These are phyloP conservation scores for Peromyscus maniculatus DNA, from an alignment of 2,113 vertebrate species.

Conservation along the genomic window DNA sequence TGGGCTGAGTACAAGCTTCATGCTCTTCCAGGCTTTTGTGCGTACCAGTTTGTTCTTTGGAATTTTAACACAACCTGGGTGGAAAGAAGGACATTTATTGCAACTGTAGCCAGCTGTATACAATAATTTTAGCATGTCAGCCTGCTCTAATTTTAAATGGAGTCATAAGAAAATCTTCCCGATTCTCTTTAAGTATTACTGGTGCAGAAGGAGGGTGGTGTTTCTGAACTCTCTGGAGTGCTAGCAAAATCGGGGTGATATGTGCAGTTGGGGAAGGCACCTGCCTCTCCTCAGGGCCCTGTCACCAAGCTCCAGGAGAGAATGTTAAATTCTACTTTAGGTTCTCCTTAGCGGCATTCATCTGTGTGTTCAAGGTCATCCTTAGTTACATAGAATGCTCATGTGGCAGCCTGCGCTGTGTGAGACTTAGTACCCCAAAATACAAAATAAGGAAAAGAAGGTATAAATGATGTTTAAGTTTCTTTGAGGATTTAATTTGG, in stretches of 20 bases:
- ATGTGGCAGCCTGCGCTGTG: not conserved
- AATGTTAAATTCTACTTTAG: not conserved
- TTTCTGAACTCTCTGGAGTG: not conserved
- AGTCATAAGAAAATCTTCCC: not conserved
- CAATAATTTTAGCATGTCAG: slow-evolving; percentile 49
- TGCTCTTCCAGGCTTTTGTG: not conserved
- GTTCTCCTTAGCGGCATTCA: not conserved
- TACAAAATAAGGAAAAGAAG: not conserved
- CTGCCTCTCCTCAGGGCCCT: not conserved
- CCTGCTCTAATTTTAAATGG: slow-evolving; percentile 18
- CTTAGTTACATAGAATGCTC: not conserved
- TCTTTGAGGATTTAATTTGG: not conserved
- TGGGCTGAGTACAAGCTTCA: not conserved
- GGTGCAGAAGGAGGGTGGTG: not conserved
- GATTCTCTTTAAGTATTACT: not conserved
- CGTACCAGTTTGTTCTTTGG: slow-evolving; percentile 48
- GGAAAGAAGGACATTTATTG: not conserved
- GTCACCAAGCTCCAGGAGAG: not conserved
- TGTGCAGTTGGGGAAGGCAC: not conserved
- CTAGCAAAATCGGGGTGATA: not conserved
- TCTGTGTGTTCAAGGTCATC: too few relatives aligned
- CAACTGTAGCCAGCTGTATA: not conserved
- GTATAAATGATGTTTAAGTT: not conserved
- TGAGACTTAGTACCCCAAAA: not conserved
- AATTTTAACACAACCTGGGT: slow-evolving; percentile 47